Evolutionary conservation across 2,888 invertebrate genomes (phyloP).

Genomic region (Neoitamus cyanurus): DNA sequence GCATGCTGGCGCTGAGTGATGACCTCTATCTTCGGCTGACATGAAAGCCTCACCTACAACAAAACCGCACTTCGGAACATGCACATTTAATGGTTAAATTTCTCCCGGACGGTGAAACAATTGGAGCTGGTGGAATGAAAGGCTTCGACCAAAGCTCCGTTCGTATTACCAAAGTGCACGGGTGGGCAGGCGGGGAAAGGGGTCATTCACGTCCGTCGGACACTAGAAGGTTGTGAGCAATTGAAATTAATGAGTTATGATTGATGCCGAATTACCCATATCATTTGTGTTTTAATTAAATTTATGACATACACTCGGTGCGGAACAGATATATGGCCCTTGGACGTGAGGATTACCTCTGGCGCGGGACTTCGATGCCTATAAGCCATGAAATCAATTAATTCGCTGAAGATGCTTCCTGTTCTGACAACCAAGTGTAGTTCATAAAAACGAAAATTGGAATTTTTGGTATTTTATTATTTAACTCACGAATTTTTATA

Average conservation of each 20-base stretch:
- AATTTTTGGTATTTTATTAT: not conserved
- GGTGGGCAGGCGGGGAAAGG: not conserved
- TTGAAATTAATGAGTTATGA: slow-evolving; percentile 45
- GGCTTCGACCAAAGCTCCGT: not conserved
- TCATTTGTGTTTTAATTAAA: slow-evolving; percentile 39
- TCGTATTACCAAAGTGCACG: not conserved
- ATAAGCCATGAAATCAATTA: not conserved
- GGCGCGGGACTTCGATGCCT: not conserved
- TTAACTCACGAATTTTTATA: not conserved
- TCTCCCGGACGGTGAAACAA: slow-evolving; percentile 21
- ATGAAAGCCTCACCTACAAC: slow-evolving; percentile 17
- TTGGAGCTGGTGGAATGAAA: not conserved
- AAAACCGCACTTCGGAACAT: slow-evolving; percentile 22
- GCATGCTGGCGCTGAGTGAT: not conserved
- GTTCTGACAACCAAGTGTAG: not conserved
- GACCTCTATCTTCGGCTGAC: slow-evolving; percentile 11
- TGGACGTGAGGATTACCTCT: not conserved
- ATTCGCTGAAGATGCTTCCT: not conserved
- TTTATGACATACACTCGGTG: slow-evolving; percentile 10
- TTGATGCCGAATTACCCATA: slow-evolving; percentile 37
- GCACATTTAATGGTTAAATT: slow-evolving; percentile 17
- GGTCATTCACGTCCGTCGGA: not conserved
- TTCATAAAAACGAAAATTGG: not conserved
- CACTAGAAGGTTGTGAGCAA: slow-evolving; percentile 9
- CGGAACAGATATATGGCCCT: not conserved